Evolutionary conservation across 2,113 vertebrate species (phyloP), one percentile per base, ranked within the genome.

Genomic region (Myocastor coypus): DNA sequence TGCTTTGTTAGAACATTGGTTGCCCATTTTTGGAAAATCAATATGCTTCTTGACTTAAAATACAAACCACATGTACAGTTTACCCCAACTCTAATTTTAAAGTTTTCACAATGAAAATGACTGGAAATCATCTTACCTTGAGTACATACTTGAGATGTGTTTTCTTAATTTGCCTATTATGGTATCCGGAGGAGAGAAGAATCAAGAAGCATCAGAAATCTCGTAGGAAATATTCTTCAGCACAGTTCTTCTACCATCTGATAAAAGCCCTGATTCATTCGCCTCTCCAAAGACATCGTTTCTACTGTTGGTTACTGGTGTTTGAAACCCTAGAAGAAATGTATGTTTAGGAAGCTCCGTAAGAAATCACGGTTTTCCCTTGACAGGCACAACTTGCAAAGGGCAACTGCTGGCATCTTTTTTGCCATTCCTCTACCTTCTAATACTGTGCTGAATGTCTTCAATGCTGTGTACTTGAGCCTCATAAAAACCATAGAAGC

Each of bases 1-100:
- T 63, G 94, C 94, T 98, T 96, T 96, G 37, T 40, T 92, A 92
- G 17, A 95, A 96, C 96, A 88, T 42, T 93, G 1, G 93, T 82
- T 92, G 46, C 68, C 28, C 46, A 93, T 59, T 78, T 86, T 89
- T 87, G 66, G 30, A 73, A 96, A 96, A 77, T 84, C 13, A 68
- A 11, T 46, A 37, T 73, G 7, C 32, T 66, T 92, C 50, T 55
- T 96, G 50, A n/a, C 28, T 94, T 89, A 88, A 73, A 83, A 69
- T 81, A 34, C 83, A 75, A 91, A 80, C 2, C 46, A 64, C 89
- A 61, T 78, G 40, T 32, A 93, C 30, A 50, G 16, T 88, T 96
- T 90, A 52, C 28, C 30, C 26, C n/a, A 82, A 82, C 7, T 71
- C 52, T 89, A 30, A 55, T 80, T 83, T 64, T 73, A 61, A 50